These are phyloP conservation scores for Chalcis sispes DNA, from an alignment of 2,888 invertebrate species.

Conservation along the genomic window DNA sequence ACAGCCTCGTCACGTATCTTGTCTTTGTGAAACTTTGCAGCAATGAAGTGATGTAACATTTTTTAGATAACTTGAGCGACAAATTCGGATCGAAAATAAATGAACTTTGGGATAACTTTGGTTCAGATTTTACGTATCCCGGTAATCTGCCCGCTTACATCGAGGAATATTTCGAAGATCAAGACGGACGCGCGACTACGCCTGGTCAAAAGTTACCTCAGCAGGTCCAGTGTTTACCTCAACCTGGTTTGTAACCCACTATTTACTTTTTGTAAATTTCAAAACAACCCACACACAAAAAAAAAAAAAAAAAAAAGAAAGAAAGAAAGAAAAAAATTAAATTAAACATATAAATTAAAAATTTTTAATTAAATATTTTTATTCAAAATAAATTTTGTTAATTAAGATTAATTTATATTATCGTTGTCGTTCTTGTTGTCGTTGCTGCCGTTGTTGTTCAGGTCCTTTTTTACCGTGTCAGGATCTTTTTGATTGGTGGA, in stretches of 20 bases:
- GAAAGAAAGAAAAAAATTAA: too few relatives aligned
- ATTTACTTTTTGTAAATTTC: not conserved
- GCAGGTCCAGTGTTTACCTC: conserved; percentile 84
- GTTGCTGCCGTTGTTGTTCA: too few relatives aligned
- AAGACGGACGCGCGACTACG: conserved; percentile 74
- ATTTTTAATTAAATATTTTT: not conserved
- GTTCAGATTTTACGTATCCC: conserved; percentile 83
- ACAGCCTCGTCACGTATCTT: too few relatives aligned
- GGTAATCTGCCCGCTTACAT: conserved; percentile 84
- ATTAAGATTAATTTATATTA: too few relatives aligned
- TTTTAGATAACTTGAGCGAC: conserved; percentile 83
- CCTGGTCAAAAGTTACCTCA: conserved; percentile 70
- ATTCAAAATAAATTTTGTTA: not conserved
- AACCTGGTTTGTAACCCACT: conserved; percentile 81
- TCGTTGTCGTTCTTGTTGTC: too few relatives aligned
- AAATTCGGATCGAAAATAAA: conserved; percentile 84
- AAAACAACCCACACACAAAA: too few relatives aligned
- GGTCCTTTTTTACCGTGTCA: conserved; percentile 97
- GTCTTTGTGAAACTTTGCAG: conserved; percentile 45
- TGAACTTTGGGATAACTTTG: conserved; percentile 84
- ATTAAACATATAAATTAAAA: not conserved
- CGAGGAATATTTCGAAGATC: conserved; percentile 85
- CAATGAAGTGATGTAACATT: conserved; percentile 59
- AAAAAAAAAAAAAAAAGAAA: too few relatives aligned
- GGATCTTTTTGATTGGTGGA: conserved; percentile 99